phyloP scores from a whole-genome alignment of 2,113 vertebrate species.

The Pterocles orientalis region DNA sequence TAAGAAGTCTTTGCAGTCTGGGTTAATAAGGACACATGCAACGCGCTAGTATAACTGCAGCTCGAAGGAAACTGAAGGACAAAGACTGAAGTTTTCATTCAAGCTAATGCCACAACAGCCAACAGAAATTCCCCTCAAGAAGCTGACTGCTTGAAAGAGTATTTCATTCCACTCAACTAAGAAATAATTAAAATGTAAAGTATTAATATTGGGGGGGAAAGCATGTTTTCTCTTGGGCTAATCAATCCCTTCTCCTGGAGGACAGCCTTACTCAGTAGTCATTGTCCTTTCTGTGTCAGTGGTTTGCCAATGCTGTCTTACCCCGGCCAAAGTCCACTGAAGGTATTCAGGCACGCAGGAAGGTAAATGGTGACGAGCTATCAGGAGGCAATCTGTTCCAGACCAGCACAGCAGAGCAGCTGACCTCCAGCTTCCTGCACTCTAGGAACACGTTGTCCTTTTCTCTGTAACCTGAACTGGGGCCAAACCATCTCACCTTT shows the following conservation, averaged over 20 bases:
- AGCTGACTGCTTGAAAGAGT: neutral
- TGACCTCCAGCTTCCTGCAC: neutral
- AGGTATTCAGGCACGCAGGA: neutral
- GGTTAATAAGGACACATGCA: conserved; percentile 13
- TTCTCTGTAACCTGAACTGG: neutral
- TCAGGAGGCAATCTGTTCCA: neutral
- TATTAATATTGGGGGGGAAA: neutral
- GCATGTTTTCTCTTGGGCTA: neutral
- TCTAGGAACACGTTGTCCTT: conserved; percentile 30
- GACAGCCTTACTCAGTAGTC: neutral
- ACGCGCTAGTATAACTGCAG: neutral
- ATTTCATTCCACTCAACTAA: neutral
- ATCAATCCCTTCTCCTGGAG: neutral
- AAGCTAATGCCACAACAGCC: neutral
- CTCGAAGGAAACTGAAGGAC: neutral
- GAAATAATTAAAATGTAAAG: neutral
- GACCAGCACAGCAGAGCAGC: neutral
- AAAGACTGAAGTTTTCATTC: neutral
- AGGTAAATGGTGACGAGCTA: neutral
- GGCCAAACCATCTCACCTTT: neutral
- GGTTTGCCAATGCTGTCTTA: neutral
- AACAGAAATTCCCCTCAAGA: neutral
- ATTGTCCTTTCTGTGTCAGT: neutral
- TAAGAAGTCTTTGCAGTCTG: conserved; percentile 41
- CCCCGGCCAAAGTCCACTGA: neutral